These are phyloP conservation scores for Lepidostoma basale DNA, from an alignment of 1,140 invertebrate genomes.

Conservation along the genomic window DNA sequence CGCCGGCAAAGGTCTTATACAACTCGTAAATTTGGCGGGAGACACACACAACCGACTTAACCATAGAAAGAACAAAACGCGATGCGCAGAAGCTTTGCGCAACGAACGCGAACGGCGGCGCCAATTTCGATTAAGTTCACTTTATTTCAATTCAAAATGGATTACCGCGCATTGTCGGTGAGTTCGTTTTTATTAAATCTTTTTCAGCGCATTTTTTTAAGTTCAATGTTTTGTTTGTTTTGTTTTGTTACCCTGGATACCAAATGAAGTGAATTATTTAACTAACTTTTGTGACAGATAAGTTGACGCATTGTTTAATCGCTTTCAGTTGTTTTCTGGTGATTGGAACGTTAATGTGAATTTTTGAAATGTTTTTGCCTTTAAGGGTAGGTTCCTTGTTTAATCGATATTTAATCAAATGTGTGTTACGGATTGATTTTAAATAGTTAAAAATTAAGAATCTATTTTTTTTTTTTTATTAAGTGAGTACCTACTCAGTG, in stretches of 20 bases:
- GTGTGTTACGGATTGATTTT: too few relatives aligned
- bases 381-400: not conserved
- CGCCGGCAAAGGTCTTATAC: conserved; percentile 4
- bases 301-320: not conserved
- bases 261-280: not conserved
- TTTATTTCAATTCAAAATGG: not conserved
- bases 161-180: not conserved
- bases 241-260: too few relatives aligned
- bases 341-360: not conserved
- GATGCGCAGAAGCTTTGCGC: not conserved
- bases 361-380: not conserved
- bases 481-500: too few relatives aligned
- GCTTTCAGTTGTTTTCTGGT: not conserved
- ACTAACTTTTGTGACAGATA: not conserved
- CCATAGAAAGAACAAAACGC: not conserved
- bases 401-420: not conserved
- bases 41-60: not conserved
- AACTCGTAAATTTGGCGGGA: not conserved
- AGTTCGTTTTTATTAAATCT: not conserved
- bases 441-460: too few relatives aligned
- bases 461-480: too few relatives aligned
- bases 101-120: not conserved
- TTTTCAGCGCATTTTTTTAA: not conserved
- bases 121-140: not conserved
- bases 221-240: too few relatives aligned